These are phyloP conservation scores for Margaritifera margaritifera DNA, from an alignment of 2,888 invertebrate species.

Conservation along the genomic window DNA sequence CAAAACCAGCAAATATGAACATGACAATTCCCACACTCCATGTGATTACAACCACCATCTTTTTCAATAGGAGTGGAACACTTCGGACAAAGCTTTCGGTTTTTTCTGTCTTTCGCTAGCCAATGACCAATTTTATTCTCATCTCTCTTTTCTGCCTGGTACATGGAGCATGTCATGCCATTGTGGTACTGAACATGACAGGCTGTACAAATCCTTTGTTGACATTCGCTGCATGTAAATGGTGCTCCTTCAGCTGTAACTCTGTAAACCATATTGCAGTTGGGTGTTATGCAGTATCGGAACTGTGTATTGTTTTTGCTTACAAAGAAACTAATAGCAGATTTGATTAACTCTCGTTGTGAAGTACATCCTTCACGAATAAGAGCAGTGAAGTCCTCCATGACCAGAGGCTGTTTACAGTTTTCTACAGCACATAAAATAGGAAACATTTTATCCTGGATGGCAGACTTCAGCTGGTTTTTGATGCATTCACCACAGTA, in stretches of 20 bases:
- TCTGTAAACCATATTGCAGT: slow-evolving; percentile 62
- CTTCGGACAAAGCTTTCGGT: slow-evolving; percentile 56
- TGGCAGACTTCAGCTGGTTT: slow-evolving; percentile 36
- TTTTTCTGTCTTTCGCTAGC: slow-evolving; percentile 39
- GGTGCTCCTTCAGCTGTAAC: slow-evolving; percentile 30
- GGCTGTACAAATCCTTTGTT: slow-evolving; percentile 46
- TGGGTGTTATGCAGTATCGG: slow-evolving; percentile 60
- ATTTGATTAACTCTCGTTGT: slow-evolving; percentile 24
- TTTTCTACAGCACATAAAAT: slow-evolving; percentile 51
- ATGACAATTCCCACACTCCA: slow-evolving; percentile 55
- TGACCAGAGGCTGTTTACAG: slow-evolving; percentile 47
- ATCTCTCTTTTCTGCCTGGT: slow-evolving; percentile 32
- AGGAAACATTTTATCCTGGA: slow-evolving; percentile 51
- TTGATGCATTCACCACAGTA: slow-evolving; percentile 60
- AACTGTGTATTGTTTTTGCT: slow-evolving; percentile 34
- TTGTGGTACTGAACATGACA: slow-evolving; percentile 59
- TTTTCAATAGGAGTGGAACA: slow-evolving; percentile 60
- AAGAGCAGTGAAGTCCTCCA: slow-evolving; percentile 42
- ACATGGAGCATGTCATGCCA: slow-evolving; percentile 57
- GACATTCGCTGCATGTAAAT: slow-evolving; percentile 52
- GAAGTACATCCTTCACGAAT: slow-evolving; percentile 27
- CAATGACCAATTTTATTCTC: slow-evolving; percentile 41
- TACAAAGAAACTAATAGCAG: slow-evolving; percentile 51
- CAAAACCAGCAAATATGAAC: slow-evolving; percentile 65
- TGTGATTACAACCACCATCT: slow-evolving; percentile 61